Base-by-base conservation (phyloP, 2,113 vertebrate species). In the Cyprinodon brontotheroides region DNA sequence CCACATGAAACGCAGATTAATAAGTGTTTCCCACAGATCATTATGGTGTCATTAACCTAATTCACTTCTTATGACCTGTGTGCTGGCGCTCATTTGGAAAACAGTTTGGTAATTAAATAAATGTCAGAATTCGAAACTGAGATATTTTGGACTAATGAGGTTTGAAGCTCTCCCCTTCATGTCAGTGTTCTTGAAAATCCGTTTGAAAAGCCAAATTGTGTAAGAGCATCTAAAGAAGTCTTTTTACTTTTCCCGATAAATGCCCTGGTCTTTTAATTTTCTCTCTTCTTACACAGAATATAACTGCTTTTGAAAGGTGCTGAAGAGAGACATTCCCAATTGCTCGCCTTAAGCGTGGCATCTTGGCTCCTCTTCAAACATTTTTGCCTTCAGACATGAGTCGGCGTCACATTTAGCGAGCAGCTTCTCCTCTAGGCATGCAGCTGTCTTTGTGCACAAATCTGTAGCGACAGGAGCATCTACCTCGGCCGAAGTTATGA, bases 351-450 rank as follows among this genome's bases (percentile, higher is more conserved):
- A 60, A 70, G 66, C 3, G 3, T 60, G 48, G 66, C 41, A 9
- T 70, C 50, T 61, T 61, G 78, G 66, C 72, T 12, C 40, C 17
- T 17, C 3, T 47, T 74, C 61, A 80, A 47, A 50, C 78, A 61
- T 65, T 70, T 41, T 15, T 53, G 59, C 70, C 47, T 45, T 64
- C 67, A 65, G 65, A 74, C 77, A 14, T 17, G 37, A 20, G 61
- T 68, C 45, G 60, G 65, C 65, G n/a, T 73, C 77, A 43, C 43
- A 15, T 10, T 41, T 62, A 3, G 59, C 37, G 50, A 57, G 20
- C 14, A 57, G 50, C 20, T 57, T 57, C 50, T 57, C 50, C 50
- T 63, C 17, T 11, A 43, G 64, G 61, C 29, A 5, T 64, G 17
- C n/a, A 15, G 66, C 36, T 43, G 63, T 22, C 9, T 41, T 41